Conservation (phyloP, 2,113 vertebrate genomes). For the Pipa parva region DNA sequence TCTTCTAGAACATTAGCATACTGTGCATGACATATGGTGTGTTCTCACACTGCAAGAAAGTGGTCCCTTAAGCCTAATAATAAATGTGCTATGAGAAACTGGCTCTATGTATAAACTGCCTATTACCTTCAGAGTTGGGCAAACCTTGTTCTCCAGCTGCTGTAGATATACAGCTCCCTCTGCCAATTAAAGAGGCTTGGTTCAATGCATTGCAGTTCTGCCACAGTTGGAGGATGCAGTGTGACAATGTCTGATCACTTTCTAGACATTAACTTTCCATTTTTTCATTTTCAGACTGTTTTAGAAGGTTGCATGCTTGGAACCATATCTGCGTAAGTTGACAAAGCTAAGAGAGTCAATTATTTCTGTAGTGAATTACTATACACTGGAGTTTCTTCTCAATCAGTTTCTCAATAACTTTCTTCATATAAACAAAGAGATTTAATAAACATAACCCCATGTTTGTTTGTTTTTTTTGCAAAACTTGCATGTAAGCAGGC, state of each 20-base stretch:
- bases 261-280: neutral
- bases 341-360: neutral
- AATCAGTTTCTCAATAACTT: conserved; percentile 52
- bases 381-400: neutral
- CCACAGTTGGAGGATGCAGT: neutral
- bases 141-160: neutral
- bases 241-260: neutral
- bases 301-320: conserved; percentile 70
- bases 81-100: too few species aligned
- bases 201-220: neutral
- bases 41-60: too few species aligned
- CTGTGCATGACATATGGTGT: too few species aligned
- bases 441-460: neutral
- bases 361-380: neutral
- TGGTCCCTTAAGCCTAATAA: too few species aligned
- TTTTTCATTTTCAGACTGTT: conserved; percentile 57
- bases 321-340: conserved; percentile 66
- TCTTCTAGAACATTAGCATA: too few species aligned
- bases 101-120: too few species aligned
- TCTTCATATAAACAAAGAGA: neutral
- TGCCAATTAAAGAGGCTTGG: neutral
- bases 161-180: neutral
- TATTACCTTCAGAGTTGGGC: neutral
- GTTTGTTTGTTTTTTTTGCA: too few species aligned
- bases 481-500: too few species aligned